Base-by-base conservation (phyloP, 1,140 invertebrate genomes). In the Bicyclus anynana region DNA sequence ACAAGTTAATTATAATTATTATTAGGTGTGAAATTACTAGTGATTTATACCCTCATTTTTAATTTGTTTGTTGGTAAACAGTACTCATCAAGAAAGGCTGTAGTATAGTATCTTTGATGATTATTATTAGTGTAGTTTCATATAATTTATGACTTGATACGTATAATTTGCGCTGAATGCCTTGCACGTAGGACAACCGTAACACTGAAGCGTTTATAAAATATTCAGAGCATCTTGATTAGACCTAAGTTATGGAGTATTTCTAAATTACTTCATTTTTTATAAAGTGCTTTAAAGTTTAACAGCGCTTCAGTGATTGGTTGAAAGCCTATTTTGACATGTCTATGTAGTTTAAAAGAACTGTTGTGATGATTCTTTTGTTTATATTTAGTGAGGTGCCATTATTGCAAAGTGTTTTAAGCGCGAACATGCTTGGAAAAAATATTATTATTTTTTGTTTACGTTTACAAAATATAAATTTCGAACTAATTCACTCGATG, bases 371-470 rank as follows among this genome's bases (percentile, higher is more conserved):
- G 33, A 44, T 58, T 51, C 51, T 57, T 71, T 68, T 53, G 53
- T 66, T 56, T 57, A 55, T 23, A 66, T 79, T 75, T 78, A 78
- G 77, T 72, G 70, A 78, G 80, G 81, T 83, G 81, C 81, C 81
- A 85, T 83, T 80, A 74, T 73, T 71, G 69, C 73, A 72, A 68
- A 78, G 63, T 72, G 67, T 75, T 71, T 68, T 80, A 56, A 72
- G 55, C 61, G 64, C 67, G 66, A 67, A 70, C 58, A 59, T 49
- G 72, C 70, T 75, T 78, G 64, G 1, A 12, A 26, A 29, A 42
- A 52, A 46, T 53, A 47, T 42, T n/a, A n/a, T n/a, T n/a, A n/a
- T n/a, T n/a, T n/a, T 46, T 54, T 52, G 40, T 59, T 44, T 42
- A 16, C 29, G 13, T 38, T 60, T 33, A n/a, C 29, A 47, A 35